Base-by-base conservation (phyloP, 2,113 vertebrate species). In the Cricetomys ansorgei region DNA sequence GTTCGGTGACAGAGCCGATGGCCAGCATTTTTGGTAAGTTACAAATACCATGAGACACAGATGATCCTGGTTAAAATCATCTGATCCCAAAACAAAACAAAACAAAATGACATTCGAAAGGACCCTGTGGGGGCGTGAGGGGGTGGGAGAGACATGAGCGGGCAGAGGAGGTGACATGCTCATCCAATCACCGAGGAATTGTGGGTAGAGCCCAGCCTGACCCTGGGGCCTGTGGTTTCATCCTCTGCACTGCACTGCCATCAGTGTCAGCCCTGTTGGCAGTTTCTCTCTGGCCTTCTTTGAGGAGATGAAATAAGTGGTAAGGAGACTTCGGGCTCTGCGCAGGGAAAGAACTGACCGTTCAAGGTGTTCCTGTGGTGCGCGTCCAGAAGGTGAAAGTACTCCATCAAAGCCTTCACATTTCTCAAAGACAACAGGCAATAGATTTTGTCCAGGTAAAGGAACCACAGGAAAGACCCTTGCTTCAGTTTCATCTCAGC, bases 401-500 rank as follows among this genome's bases (percentile, higher is more conserved):
- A 95, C 1, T 97, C 95, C 48, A 85, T 11, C 93, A 97, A 45
- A 2, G 87, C 95, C 7, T 3, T 97, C 69, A 97, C 67, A 3
- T 98, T 98, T 55, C 97, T 95, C 83, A 98, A 65, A 1, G 98
- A 98, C 55, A 97, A 10, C 15, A 98, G 76, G 79, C 91, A 92
- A 17, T 94, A 90, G 0, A 69, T 62, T 72, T 96, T 98, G 96
- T 97, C 98, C 81, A 98, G 96, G 37, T 25, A 86, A 16, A 98
- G 96, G 76, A 83, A 96, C 95, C 98, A 98, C 89, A 98, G 95
- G 55, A 98, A 98, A 0, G 97, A 97, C 4, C 86, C 97, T 23
- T 72, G 4, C 73, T 65, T 98, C 96, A 98, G 89, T 48, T 93
- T 95, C 96, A 96, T 96, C 43, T 40, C 0, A 0, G 37, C 23